Evolutionary conservation across 2,888 invertebrate genomes (phyloP), one percentile per base, ranked within the genome.

Genomic region (Lepidonotus clava): DNA sequence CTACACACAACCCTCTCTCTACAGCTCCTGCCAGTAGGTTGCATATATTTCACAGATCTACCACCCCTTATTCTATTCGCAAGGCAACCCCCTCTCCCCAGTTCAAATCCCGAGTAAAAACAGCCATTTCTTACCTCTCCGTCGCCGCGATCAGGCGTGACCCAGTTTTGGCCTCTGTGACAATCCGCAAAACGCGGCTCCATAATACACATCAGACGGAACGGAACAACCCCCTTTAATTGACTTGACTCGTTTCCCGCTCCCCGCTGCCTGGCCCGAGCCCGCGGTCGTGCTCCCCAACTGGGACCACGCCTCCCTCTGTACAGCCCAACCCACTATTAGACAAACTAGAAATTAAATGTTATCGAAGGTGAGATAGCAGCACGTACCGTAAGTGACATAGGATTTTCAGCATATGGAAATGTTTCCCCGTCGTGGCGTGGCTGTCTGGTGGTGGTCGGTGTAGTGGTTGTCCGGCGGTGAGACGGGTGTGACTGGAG

Each of bases 361-460:
- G 24, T 18, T 24, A 24, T 66, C n/a, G 11, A 66, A 14, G 1
- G 32, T 28, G 32, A 28, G 66, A 2, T 18, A 34, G 5, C 14
- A n/a, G 28, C 24, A 80, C 80, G 5, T 46, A 80, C 80, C 80
- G 80, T 80, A 80, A 80, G 51, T 80, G 80, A 80, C 80, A 80
- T 80, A 80, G 28, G 41, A 80, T 46, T 28, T 80, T 80, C 80
- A 80, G 80, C 80, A 80, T 80, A 80, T 41, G 80, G 80, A 51
- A 40, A 41, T 80, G 8, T 71, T 34, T 71, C 24, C 28, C n/a
- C 46, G 80, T 2, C 28, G n/a, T n/a, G 36, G 36, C 71, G 71
- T 71, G 18, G 36, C 14, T 21, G 36, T 71, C n/a, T 56, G 56
- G 8, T 56, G 56, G 5, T 24, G 56, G 56, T n/a, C 56, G 21